Conservation (phyloP, 2,113 vertebrate species). For the crab-eating macaque (Macaca fascicularis) region T2T-MFA8v1.1 NC_088389.1:101291501-101292000, state of each 20-base stretch:
- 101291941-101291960: not conserved
- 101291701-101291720: not conserved
- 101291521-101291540: not conserved
- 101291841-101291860: not conserved
- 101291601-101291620: not conserved
- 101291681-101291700: not conserved
- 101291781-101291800: not conserved
- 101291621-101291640: slow-evolving; percentile 9
- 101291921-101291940: fast-evolving
- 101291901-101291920: not conserved
- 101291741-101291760: not conserved
- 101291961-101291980: not conserved
- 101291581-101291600: not conserved
- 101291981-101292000: not conserved
- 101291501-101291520: not conserved
- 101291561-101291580: not conserved
- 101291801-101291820: not conserved
- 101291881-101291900: not conserved
- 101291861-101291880: not conserved
- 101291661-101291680: not conserved
- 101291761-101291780: not conserved
- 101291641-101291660: not conserved
- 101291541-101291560: not conserved
- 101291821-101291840: not conserved
- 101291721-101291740: not conserved